phyloP scores from a whole-genome alignment of 2,888 invertebrate species.

The Harpagoxenus sublaevis region DNA sequence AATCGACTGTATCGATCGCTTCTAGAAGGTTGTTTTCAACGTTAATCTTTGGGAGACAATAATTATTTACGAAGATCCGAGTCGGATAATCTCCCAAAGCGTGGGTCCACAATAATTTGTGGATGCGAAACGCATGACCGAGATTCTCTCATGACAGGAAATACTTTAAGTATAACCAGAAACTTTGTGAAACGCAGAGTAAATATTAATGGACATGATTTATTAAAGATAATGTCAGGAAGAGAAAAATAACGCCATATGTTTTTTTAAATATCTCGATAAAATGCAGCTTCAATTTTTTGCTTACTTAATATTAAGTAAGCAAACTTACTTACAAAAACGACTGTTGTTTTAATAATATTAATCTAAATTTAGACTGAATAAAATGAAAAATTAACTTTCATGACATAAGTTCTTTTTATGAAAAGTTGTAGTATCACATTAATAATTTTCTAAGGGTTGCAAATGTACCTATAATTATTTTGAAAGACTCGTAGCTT shows the following conservation, averaged over 20 bases:
- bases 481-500: slow-evolving; percentile 6
- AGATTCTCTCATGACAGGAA: neutral
- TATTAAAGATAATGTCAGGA: neutral
- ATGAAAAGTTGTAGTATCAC: neutral
- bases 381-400: neutral
- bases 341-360: too few species aligned
- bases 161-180: neutral
- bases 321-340: too few species aligned
- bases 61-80: slow-evolving; percentile 31
- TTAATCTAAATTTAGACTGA: neutral
- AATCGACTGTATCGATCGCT: neutral
- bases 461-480: slow-evolving; percentile 8
- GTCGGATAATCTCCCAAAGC: neutral
- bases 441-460: neutral
- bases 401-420: neutral
- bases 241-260: neutral
- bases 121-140: neutral
- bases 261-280: neutral
- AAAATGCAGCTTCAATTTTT: neutral
- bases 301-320: too few species aligned
- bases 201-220: neutral
- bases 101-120: slow-evolving; percentile 18
- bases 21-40: slow-evolving; percentile 32
- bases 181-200: neutral
- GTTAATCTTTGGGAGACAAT: slow-evolving; percentile 23